Conservation (phyloP, 2,797 vertebrate species). For the Anableps anableps region DNA sequence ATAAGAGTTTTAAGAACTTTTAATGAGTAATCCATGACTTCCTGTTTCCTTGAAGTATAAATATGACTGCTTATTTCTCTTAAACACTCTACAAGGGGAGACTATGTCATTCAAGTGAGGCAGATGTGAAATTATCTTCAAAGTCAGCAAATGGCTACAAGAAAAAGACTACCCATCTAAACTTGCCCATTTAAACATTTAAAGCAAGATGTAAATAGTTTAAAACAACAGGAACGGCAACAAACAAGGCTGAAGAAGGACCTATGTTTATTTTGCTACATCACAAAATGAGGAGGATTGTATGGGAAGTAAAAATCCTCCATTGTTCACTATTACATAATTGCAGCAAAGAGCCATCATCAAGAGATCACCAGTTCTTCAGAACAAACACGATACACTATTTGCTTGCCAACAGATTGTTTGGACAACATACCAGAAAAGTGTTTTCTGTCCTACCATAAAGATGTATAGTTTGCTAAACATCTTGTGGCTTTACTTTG, state of each 20-base stretch:
- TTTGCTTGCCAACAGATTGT: background rate
- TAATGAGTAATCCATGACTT: background rate
- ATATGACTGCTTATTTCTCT: background rate
- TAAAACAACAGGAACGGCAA: background rate
- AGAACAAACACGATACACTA: background rate
- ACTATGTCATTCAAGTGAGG: background rate
- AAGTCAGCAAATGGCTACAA: background rate
- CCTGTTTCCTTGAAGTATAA: background rate
- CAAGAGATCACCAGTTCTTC: background rate
- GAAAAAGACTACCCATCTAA: background rate
- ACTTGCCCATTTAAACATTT: background rate
- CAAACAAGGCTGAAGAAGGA: background rate
- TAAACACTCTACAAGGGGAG: background rate
- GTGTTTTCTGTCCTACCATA: background rate
- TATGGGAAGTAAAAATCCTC: background rate
- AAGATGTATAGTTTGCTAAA: background rate
- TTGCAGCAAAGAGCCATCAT: background rate
- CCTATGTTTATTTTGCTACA: background rate
- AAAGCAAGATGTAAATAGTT: background rate
- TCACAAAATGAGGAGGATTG: background rate
- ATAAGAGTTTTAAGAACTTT: background rate
- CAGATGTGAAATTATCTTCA: background rate
- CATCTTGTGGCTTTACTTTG: background rate
- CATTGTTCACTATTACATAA: background rate
- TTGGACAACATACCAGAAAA: background rate